Evolutionary conservation across 2,888 invertebrate species (phyloP), one percentile per base, ranked within the genome.

Genomic region (Phyllotreta striolata): DNA sequence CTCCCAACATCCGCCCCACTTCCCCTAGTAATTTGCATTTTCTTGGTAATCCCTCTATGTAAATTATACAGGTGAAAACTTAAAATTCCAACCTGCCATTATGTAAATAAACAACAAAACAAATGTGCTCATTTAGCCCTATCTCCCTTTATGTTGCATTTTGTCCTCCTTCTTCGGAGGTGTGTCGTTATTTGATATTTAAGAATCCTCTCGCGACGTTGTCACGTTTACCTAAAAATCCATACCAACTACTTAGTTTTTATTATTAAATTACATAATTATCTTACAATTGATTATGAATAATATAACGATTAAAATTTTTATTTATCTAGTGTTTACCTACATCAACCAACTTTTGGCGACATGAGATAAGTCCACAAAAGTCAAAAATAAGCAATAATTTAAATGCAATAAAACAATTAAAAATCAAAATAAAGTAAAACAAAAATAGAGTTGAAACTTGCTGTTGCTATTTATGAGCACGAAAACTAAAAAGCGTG

Each of bases 51-150:
- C 59, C 52, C 39, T 10, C 40, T 40, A 24, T 47, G 40, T 64
- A 47, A 47, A 47, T 47, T 49, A 35, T 63, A 66, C 68, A 68
- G 68, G 68, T 68, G 67, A 55, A 67, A 59, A 54, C 51, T 39
- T 13, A 24, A 58, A 40, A 64, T 54, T 56, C 54, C 57, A 66
- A 68, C 65, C 67, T 68, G 57, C 54, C 55, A 57, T 65, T 62
- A 68, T 59, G 64, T 49, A 44, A 46, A 35, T 64, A 44, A 63
- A 58, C 57, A 24, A 12, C 56, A 54, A 51, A 64, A 58, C 52
- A 54, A 41, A 38, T 63, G 24, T 24, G 4, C 2, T 24, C 24
- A 24, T 56, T 47, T 67, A 44, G 24, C 52, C 47, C 52, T 43
- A 41, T 63, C 61, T 59, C 40, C 46, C 61, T 64, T 43, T 24